Percentiles rank a stretch among this genome's conserved stretches.
These are phyloP conservation scores for Sinella curviseta DNA, from an alignment of 1,140 invertebrate species.

Conservation along the genomic window DNA sequence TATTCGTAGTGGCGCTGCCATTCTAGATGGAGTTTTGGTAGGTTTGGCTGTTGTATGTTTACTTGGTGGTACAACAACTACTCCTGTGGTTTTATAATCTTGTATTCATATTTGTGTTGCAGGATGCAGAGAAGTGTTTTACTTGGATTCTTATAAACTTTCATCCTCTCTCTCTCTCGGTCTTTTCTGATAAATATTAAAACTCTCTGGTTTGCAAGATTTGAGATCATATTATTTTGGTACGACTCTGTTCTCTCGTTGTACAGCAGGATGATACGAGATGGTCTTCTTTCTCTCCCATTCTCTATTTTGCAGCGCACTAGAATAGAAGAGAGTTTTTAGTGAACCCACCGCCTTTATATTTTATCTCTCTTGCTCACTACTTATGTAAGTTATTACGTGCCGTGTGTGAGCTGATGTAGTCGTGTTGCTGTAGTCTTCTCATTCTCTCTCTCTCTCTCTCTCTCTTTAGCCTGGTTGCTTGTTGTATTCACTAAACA, in stretches of 20 bases:
- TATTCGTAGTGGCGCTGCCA: background rate
- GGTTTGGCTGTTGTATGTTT: background rate
- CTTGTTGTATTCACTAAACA: slow-evolving; percentile 11
- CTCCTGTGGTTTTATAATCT: slow-evolving; percentile 7
- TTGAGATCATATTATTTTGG: slow-evolving; percentile 10
- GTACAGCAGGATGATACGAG: background rate
- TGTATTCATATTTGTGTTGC: slow-evolving; percentile 20
- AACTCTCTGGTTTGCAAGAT: slow-evolving; percentile 19
- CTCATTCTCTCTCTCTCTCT: background rate
- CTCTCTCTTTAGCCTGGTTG: background rate
- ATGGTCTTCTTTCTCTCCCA: background rate
- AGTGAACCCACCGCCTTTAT: background rate
- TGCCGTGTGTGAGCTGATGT: slow-evolving; percentile 17
- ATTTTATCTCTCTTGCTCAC: background rate
- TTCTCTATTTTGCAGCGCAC: background rate
- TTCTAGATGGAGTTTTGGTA: background rate
- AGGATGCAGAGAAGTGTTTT: slow-evolving; percentile 23
- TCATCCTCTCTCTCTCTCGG: background rate
- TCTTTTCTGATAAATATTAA: slow-evolving; percentile 18
- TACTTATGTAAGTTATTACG: slow-evolving; percentile 19
- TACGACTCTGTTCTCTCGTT: background rate
- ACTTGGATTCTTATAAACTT: slow-evolving; percentile 11
- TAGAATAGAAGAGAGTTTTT: background rate
- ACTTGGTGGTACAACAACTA: background rate
- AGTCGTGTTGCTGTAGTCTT: background rate